Conservation (phyloP, 2,113 vertebrate genomes). For the Anarhynchus alexandrinus region DNA sequence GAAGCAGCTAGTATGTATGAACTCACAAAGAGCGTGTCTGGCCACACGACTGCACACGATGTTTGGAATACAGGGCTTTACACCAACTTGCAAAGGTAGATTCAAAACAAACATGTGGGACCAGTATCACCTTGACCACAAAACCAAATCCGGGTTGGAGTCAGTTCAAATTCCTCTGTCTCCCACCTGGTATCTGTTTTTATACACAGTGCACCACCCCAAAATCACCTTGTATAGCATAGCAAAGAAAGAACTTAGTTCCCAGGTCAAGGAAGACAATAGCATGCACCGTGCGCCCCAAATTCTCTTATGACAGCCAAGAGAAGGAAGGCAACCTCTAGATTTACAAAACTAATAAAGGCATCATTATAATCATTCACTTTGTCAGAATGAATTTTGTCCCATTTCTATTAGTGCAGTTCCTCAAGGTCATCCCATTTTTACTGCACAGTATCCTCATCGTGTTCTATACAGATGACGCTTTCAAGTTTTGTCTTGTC, state of each 20-base stretch:
- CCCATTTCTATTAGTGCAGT: neutral
- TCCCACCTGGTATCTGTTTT: neutral
- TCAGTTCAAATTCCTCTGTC: neutral
- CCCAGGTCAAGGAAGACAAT: neutral
- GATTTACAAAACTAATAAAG: neutral
- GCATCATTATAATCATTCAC: neutral
- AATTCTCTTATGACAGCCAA: neutral
- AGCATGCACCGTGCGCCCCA: neutral
- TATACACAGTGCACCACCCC: neutral
- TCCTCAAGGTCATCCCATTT: neutral
- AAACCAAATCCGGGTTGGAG: neutral
- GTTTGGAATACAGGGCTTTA: neutral
- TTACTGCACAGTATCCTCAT: neutral
- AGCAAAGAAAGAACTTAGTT: neutral
- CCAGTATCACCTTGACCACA: neutral
- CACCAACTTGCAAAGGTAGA: neutral
- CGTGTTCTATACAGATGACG: neutral
- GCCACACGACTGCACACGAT: accelerated
- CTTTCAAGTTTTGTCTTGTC: neutral
- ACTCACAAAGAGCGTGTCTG: neutral
- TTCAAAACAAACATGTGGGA: neutral
- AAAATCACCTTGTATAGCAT: neutral
- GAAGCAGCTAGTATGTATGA: neutral
- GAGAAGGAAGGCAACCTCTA: neutral
- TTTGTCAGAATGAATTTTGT: neutral